Percentiles rank a stretch among this genome's conserved stretches.
These are phyloP conservation scores for Promerops cafer DNA, from an alignment of 2,113 vertebrate species.

Conservation along the genomic window DNA sequence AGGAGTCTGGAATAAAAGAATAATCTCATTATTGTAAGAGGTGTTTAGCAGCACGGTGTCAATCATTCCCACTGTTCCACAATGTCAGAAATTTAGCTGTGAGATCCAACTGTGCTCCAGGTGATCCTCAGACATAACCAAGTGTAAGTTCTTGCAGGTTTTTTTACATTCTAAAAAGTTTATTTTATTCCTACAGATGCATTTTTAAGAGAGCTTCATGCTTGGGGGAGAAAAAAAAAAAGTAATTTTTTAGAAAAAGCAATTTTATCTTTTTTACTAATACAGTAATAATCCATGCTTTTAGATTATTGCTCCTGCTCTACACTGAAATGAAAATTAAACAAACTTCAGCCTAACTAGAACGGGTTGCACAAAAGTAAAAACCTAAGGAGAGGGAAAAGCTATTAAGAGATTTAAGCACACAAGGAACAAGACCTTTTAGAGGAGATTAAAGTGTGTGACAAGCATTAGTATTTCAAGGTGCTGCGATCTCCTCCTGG, in stretches of 20 bases:
- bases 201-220: neutral
- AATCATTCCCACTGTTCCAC: neutral
- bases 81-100: neutral
- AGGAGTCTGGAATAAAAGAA: neutral
- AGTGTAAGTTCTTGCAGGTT: no score
- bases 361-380: constrained; percentile 63
- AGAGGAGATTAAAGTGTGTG: constrained; percentile 70
- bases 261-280: constrained; percentile 26
- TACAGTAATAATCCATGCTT: neutral
- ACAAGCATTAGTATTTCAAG: constrained; percentile 72
- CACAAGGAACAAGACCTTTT: constrained; percentile 61
- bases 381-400: constrained; percentile 46
- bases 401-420: constrained; percentile 72
- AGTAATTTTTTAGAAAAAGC: neutral
- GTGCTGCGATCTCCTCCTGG: constrained; percentile 63
- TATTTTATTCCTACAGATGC: neutral
- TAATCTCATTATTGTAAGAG: neutral
- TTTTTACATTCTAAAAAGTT: neutral
- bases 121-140: neutral
- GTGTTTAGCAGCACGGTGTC: neutral
- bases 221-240: neutral
- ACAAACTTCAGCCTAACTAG: constrained; percentile 37
- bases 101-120: neutral
- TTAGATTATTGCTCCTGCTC: constrained; percentile 26
- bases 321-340: constrained; percentile 20